These are phyloP conservation scores for Sebastes goodei DNA, from an alignment of 2,797 vertebrate species.

Conservation along the genomic window DNA sequence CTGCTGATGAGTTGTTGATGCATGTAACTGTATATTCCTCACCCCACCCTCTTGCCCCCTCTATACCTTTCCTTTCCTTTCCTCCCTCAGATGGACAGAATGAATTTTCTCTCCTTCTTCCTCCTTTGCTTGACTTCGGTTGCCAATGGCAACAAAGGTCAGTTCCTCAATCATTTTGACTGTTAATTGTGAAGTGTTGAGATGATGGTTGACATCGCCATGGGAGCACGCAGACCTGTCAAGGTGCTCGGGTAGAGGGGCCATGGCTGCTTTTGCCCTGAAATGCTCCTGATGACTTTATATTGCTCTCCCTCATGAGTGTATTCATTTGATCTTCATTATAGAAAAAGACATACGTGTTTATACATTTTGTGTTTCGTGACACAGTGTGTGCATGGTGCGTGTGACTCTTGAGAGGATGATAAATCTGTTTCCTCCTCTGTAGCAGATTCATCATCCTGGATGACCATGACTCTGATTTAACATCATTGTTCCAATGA, in stretches of 20 bases:
- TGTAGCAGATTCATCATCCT: constrained; percentile 56
- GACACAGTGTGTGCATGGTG: constrained; percentile 45
- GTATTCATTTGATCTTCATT: neutral
- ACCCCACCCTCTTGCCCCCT: constrained; percentile 65
- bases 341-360: neutral
- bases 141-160: constrained; percentile 88
- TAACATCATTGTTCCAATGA: constrained; percentile 57
- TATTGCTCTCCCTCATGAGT: neutral
- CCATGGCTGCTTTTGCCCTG: neutral
- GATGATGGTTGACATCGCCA: constrained; percentile 40
- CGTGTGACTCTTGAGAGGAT: constrained; percentile 37
- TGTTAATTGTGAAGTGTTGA: constrained; percentile 71
- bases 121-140: constrained; percentile 85
- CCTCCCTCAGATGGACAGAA: constrained; percentile 86
- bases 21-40: constrained; percentile 74
- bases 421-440: constrained; percentile 53
- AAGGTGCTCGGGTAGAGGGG: constrained; percentile 1
- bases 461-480: constrained; percentile 56
- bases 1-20: constrained; percentile 77
- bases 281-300: constrained; percentile 10
- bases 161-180: constrained; percentile 78
- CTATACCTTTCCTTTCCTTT: constrained; percentile 51
- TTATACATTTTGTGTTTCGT: constrained; percentile 14
- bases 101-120: constrained; percentile 87
- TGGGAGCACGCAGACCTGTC: constrained; percentile 29